phyloP scores from a whole-genome alignment of 37 sponge, comb jelly and placozoan genomes.

The Ianthella basta region DNA sequence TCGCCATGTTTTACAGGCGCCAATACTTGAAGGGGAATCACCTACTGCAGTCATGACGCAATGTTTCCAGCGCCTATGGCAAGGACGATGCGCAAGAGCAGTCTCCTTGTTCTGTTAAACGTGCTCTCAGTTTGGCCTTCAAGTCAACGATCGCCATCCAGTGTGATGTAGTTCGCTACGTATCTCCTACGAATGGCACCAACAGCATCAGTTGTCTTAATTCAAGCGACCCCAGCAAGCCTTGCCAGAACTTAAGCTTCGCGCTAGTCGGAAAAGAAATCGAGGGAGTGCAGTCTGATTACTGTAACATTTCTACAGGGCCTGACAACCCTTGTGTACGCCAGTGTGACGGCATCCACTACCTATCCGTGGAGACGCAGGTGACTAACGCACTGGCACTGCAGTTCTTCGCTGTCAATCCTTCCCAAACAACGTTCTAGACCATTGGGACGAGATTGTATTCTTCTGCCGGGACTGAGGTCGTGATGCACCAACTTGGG shows the following conservation, averaged over 20 bases:
- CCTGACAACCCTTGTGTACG: conserved; percentile 17
- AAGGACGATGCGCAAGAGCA: no score
- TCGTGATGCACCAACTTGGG: no score
- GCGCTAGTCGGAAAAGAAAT: conserved; percentile 3
- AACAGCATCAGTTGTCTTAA: conserved; percentile 1
- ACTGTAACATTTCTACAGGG: not conserved
- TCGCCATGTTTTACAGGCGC: no score
- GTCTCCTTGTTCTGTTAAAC: no score
- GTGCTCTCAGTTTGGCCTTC: no score
- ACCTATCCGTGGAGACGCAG: not conserved
- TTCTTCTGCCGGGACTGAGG: no score
- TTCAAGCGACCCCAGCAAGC: not conserved
- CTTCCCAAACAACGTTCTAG: conserved; percentile 20
- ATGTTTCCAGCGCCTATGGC: no score
- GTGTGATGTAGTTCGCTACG: conserved; percentile 1
- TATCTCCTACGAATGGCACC: not conserved
- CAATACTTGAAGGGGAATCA: no score
- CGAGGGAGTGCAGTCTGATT: not conserved
- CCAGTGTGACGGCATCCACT: not conserved
- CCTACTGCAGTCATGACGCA: no score
- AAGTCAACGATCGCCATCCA: no score
- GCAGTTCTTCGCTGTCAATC: conserved; percentile 35
- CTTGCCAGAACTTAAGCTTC: not conserved
- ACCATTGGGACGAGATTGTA: conserved; percentile 35
- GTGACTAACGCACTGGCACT: conserved; percentile 8